phyloP scores from a whole-genome alignment of 2,888 invertebrate genomes.

The Phyllotreta cruciferae region DNA sequence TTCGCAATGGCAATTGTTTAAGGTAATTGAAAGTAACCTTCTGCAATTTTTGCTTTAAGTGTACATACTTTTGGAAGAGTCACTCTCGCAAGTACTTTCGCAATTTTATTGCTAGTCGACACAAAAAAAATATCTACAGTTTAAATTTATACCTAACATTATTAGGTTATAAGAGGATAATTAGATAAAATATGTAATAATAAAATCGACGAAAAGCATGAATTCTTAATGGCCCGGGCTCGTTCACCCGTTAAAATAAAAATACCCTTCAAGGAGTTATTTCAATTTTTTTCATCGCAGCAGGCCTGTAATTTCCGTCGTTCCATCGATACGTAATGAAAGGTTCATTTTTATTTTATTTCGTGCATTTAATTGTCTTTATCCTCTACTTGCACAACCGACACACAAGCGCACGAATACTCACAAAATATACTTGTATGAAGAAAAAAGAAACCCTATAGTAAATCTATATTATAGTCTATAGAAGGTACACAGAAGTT shows the following conservation, averaged over 20 bases:
- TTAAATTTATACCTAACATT: background rate
- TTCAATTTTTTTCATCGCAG: conserved; percentile 15
- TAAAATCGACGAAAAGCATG: conserved; percentile 3
- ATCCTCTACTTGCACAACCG: background rate
- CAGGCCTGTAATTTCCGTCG: conserved; percentile 17
- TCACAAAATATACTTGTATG: too few species aligned
- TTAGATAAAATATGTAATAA: conserved; percentile 3
- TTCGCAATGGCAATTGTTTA: too few species aligned
- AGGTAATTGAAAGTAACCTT: too few species aligned
- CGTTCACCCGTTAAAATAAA: conserved; percentile 21
- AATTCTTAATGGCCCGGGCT: background rate
- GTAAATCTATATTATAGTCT: too few species aligned
- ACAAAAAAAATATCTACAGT: background rate
- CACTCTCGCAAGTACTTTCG: too few species aligned
- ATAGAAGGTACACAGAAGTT: too few species aligned
- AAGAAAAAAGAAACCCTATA: too few species aligned
- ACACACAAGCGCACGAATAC: too few species aligned
- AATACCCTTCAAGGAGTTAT: conserved; percentile 19
- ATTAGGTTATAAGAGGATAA: too few species aligned
- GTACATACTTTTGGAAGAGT: too few species aligned
- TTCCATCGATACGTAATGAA: conserved; percentile 16
- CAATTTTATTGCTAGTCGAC: too few species aligned
- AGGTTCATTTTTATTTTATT: conserved; percentile 22
- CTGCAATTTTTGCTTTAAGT: too few species aligned
- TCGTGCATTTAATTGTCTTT: conserved; percentile 25